Base-by-base conservation (phyloP, 2,888 invertebrate species). In the Aromia moschata region DNA sequence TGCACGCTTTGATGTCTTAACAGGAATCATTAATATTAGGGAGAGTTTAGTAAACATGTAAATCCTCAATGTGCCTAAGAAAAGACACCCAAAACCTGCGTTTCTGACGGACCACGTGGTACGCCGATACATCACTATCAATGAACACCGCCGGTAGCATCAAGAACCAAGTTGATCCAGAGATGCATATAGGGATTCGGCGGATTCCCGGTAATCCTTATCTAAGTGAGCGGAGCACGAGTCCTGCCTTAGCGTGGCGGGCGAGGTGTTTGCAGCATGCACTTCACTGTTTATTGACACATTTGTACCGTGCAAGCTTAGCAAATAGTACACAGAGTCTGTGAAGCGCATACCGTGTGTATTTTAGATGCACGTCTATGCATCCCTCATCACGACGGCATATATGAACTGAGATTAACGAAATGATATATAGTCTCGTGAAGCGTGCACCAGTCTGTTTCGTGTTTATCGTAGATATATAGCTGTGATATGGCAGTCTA, bases 261-360 rank as follows among this genome's bases (percentile, higher is more conserved):
- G 64, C 64, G 68, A 71, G 65, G 69, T 70, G 68, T 66, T 65
- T 64, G 63, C 62, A 58, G 60, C 60, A 65, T 71, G 68, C 71
- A 69, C 71, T 71, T 68, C 65, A 67, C 58, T 70, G 67, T 69
- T 68, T 70, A 71, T 71, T 70, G 71, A 71, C 70, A 70, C 57
- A 70, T 33, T 33, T 67, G 69, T 66, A 70, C 65, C 67, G 55
- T 67, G 56, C 58, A 62, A 60, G 68, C 67, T 70, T 65, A 71
- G 66, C 67, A 71, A 70, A 71, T 70, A 71, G 65, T 66, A 66
- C 17, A 25, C 30, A 25, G 12, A 38, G 41, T 25, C n/a, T 25
- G 30, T 52, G 37, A n/a, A n/a, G 41, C 31, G 31, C 49, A 49
- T 14, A 49, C 17, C 17, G 31, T 52, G 31, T 52, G 31, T 25